Percentiles rank a stretch among this genome's conserved stretches.
Evolutionary conservation across 2,888 invertebrate species (phyloP).

Genomic region (Drosophila formosana): DNA sequence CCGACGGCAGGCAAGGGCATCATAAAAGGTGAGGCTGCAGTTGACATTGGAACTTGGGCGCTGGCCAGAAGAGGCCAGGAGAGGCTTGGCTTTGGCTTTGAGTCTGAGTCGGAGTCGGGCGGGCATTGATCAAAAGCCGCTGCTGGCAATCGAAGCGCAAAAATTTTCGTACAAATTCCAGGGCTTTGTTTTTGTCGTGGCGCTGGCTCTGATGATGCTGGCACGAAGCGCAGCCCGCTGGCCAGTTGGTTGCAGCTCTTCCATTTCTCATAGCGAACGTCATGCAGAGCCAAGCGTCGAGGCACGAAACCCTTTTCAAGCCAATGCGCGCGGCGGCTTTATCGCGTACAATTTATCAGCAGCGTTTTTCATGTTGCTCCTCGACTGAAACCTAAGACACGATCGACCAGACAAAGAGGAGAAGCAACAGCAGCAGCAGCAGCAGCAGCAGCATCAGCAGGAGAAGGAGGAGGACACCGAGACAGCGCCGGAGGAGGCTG

Average conservation of each 20-base stretch:
- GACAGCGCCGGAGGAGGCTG: slow-evolving; percentile 23
- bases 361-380: slow-evolving; percentile 74
- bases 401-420: slow-evolving; percentile 23
- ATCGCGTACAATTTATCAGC: slow-evolving; percentile 81
- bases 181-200: slow-evolving; percentile 54
- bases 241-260: slow-evolving; percentile 48
- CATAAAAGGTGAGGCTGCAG: slow-evolving; percentile 66
- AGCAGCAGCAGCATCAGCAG: background rate
- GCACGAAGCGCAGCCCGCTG: slow-evolving; percentile 56
- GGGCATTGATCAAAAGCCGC: slow-evolving; percentile 76
- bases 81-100: slow-evolving; percentile 9
- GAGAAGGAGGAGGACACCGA: slow-evolving; percentile 2
- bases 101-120: slow-evolving; percentile 1
- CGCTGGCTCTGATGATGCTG: slow-evolving; percentile 42
- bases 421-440: background rate
- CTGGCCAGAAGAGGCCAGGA: slow-evolving; percentile 6
- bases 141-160: slow-evolving; percentile 77
- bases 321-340: slow-evolving; percentile 60
- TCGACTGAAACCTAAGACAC: slow-evolving; percentile 75
- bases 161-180: slow-evolving; percentile 80
- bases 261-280: slow-evolving; percentile 67
- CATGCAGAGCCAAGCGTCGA: slow-evolving; percentile 24
- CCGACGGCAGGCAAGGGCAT: background rate
- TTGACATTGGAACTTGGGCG: slow-evolving; percentile 65
- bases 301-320: slow-evolving; percentile 75